A percentile compares a stretch with the other conserved stretches of the same genome.
Conservation (phyloP, 2,113 vertebrate species). For the Pristiophorus japonicus region DNA sequence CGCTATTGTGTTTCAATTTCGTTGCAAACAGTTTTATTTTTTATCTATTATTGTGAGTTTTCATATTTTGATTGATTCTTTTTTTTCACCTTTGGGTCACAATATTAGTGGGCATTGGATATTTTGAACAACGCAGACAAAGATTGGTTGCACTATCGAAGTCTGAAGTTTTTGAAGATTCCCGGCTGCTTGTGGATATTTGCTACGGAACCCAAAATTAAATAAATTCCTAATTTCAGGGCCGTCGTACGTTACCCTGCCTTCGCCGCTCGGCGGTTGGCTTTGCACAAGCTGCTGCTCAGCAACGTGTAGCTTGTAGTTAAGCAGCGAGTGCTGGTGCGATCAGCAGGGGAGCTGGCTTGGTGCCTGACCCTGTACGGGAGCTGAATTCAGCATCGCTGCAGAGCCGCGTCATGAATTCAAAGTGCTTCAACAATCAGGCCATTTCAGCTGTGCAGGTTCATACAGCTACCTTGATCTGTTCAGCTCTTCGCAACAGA, state of each 20-base stretch:
- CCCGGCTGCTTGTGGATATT: background rate
- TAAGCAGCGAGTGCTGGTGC: background rate
- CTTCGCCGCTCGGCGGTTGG: background rate
- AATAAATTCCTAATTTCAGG: background rate
- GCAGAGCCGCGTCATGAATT: background rate
- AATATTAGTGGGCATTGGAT: background rate
- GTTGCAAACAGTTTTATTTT: background rate
- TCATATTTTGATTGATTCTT: background rate
- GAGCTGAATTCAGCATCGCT: background rate
- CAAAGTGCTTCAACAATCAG: background rate
- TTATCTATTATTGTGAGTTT: background rate
- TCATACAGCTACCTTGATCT: background rate
- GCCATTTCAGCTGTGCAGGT: background rate
- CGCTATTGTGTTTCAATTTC: background rate
- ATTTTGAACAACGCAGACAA: background rate
- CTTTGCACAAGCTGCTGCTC: background rate
- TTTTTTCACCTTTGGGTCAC: background rate
- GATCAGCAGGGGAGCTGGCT: background rate
- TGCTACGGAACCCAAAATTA: background rate
- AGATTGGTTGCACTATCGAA: background rate
- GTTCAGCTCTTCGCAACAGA: background rate
- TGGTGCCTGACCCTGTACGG: background rate
- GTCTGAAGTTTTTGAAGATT: background rate
- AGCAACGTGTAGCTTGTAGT: background rate
- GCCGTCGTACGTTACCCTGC: background rate